Base-by-base conservation (phyloP, 2,888 invertebrate genomes). In the Parnassius mnemosyne region DNA sequence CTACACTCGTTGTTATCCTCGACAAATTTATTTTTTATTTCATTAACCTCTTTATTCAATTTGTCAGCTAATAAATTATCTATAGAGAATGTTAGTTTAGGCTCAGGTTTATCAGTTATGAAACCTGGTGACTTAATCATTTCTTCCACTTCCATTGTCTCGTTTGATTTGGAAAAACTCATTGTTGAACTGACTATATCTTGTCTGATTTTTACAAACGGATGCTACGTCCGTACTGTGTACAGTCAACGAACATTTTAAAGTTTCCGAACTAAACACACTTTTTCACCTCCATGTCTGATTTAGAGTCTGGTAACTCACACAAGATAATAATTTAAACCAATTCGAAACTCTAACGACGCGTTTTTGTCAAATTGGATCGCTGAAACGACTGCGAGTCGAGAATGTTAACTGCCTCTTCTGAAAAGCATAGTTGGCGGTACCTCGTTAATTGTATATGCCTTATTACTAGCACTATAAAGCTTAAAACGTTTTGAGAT, bases 341-440 rank as follows among this genome's bases (percentile, higher is more conserved):
- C 85, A 84, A 89, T 87, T 80, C 76, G 79, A 84, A 80, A 77
- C 71, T 75, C 80, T 78, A 81, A 81, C 83, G 86, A 84, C 78
- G 82, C 87, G 89, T 89, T 89, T 88, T 88, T 88, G 87, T 90
- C 90, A 89, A 81, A 88, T 87, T 83, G 87, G 80, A 73, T 76
- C 80, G 79, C 81, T 84, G 85, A 83, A 86, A 82, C 80, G 80
- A 80, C 83, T 78, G 72, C 65, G 77, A 69, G 76, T 72, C 73
- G 77, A 77, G 85, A 84, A 87, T 86, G 77, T 87, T 87, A 88
- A 88, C 85, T 81, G 79, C 77, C 81, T 80, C 80, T 80, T 81
- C 81, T 82, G 81, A 85, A 84, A 81, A 83, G 84, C 84, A 83
- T 81, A 79, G 80, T 76, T 74, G 74, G 66, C 69, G 67, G 69